Base-by-base conservation (phyloP, 2,113 vertebrate genomes). In the Myotis lucifugus region DNA sequence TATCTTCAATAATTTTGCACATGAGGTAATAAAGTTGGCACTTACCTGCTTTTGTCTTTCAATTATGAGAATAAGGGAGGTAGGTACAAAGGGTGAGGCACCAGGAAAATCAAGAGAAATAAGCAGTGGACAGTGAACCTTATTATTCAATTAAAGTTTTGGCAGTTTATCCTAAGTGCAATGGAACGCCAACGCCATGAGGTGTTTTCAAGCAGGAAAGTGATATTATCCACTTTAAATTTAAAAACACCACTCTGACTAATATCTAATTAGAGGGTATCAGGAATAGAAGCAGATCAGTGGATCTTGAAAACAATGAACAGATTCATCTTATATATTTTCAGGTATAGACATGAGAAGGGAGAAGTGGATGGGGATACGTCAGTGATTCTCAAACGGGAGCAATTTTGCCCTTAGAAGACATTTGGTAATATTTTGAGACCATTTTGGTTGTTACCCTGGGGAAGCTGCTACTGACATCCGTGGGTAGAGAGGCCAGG, bases 1-100 rank as follows among this genome's bases (percentile, higher is more conserved):
- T 23, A 54, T 42, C 12, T 91, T 94, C 25, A 96, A 32, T 83
- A 85, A 76, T 59, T 83, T 72, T 86, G 37, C 21, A 96, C 2
- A 82, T 29, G 17, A 89, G 15, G 64, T 78, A 95, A 92, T 59
- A 91, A 93, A 92, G 27, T 59, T 86, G 56, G 6, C 19, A 87
- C 34, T 70, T 61, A 84, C 66, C 14, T 5, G 72, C 21, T 72
- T 89, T 48, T 72, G 40, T 83, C 42, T 95, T 90, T 81, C 95
- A 90, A 86, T 46, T 76, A 81, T 34, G 17, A 18, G 18, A 34
- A 29, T n/a, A 74, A 84, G 12, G 2, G 19, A 27, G 67, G 67
- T 18, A 48, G 67, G 73, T 29, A 40, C 25, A 48, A 3, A 85
- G 27, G 13, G 2, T 50, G 79, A 86, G 70, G 27, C 15, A 76